phyloP scores from a whole-genome alignment of 2,888 invertebrate species.

The Physocephala rufipes region DNA sequence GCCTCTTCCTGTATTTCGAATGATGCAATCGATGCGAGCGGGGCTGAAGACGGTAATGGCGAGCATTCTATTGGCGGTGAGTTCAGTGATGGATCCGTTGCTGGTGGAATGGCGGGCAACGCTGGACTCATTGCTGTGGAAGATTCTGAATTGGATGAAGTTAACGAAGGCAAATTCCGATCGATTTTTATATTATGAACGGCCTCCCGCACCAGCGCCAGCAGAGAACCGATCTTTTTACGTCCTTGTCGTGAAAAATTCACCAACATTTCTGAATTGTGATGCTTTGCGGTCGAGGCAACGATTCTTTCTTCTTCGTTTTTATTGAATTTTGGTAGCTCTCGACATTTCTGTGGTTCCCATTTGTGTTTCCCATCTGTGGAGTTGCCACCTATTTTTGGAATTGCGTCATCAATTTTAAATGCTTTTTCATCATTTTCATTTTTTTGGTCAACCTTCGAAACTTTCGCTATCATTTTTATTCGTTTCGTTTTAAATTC shows the following conservation, averaged over 20 bases:
- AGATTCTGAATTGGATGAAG: too few relatives aligned
- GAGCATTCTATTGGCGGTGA: conserved; percentile 15
- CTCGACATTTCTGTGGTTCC: conserved; percentile 30
- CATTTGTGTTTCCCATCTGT: conserved; percentile 39
- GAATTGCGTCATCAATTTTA: conserved; percentile 54
- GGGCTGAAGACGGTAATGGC: too few relatives aligned
- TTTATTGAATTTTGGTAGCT: neutral
- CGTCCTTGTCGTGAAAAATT: conserved; percentile 60
- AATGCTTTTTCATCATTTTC: conserved; percentile 57
- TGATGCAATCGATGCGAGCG: neutral
- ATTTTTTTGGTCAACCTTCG: conserved; percentile 36
- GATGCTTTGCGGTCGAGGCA: conserved; percentile 47
- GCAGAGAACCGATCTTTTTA: conserved; percentile 61
- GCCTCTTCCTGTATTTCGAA: conserved; percentile 34
- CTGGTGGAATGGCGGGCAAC: conserved; percentile 44
- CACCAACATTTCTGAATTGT: conserved; percentile 53
- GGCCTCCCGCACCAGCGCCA: conserved; percentile 63
- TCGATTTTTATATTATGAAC: conserved; percentile 58
- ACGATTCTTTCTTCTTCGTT: conserved; percentile 48
- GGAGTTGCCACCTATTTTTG: conserved; percentile 44
- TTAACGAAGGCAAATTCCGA: conserved; percentile 50
- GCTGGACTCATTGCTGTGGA: conserved; percentile 44
- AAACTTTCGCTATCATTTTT: neutral
- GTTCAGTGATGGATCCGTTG: neutral
- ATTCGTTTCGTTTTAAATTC: conserved; percentile 18